Percentiles rank a stretch among this genome's conserved stretches.
These are phyloP conservation scores for Fregata magnificens DNA, from an alignment of 2,113 vertebrate genomes.

Conservation along the genomic window DNA sequence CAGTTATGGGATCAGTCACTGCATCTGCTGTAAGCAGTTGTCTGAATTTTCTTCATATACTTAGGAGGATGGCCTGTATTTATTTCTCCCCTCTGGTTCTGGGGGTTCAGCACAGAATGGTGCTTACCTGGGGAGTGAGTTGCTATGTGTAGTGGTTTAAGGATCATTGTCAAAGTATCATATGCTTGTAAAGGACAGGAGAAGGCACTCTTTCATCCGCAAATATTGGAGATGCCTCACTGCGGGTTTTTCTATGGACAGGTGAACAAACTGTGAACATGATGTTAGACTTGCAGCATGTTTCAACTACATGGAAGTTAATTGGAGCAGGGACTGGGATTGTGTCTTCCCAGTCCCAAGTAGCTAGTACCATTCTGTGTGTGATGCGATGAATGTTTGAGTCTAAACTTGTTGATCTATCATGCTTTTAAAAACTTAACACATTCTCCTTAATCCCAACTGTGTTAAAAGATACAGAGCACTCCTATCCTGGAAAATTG, in stretches of 20 bases:
- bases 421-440: not conserved
- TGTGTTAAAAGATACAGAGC: not conserved
- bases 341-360: not conserved
- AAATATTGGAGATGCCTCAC: not conserved
- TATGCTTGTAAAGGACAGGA: not conserved
- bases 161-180: not conserved
- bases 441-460: accelerated
- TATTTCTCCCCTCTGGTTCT: not conserved
- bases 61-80: not conserved
- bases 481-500: not conserved
- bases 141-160: not conserved
- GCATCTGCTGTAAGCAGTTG: not conserved
- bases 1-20: not conserved
- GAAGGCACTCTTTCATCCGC: not conserved
- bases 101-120: not conserved
- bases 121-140: not conserved
- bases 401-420: not conserved
- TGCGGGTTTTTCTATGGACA: not conserved
- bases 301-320: not conserved
- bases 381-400: not conserved
- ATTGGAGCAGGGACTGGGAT: not conserved
- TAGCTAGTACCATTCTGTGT: not conserved
- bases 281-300: not conserved
- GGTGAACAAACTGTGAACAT: not conserved
- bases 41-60: accelerated